Base-by-base conservation (phyloP, 1,140 invertebrate genomes). In the Atta colombica region DNA sequence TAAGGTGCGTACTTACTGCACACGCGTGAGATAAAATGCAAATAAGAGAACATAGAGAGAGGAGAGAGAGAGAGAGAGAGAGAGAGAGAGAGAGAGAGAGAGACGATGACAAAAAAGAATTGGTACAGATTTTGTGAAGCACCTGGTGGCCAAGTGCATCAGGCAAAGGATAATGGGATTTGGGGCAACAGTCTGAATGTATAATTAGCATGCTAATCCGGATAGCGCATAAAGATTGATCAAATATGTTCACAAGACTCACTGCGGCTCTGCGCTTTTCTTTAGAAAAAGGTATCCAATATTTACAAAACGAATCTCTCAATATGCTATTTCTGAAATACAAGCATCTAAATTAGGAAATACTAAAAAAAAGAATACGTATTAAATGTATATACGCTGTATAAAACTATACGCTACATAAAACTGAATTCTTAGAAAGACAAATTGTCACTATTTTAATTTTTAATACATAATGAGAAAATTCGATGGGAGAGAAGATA, bases 21-120 rank as follows among this genome's bases (percentile, higher is more conserved):
- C 80, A 84, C 77, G 81, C 75, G 65, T 74, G 87, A 82, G 86
- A 69, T 69, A 55, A 81, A 18, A 77, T 77, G 74, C 28, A 66
- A 28, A 75, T 28, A 63, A 72, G 77, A 25, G 77, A 68, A 45
- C 14, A 12, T 72, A 61, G 3, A 3, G 31, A 5, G 61, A 39
- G 55, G 60, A 51, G n/a, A n/a, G n/a, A n/a, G n/a, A n/a, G n/a
- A n/a, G n/a, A n/a, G n/a, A n/a, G 49, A 51, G 58, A 58, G 65
- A 69, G 49, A 16, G 49, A 51, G 49, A 51, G 49, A 51, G 14
- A 51, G 49, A 51, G 49, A 51, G 49, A 75, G 51, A 61, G 65
- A 69, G 18, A 71, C 12, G 28, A 4, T 28, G 55, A 39, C 21
- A 39, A 71, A 75, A 35, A 28, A 49, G 80, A 66, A 66, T 45